Conservation (phyloP, 1,140 invertebrate species). For the Heliconius hermathena region DNA sequence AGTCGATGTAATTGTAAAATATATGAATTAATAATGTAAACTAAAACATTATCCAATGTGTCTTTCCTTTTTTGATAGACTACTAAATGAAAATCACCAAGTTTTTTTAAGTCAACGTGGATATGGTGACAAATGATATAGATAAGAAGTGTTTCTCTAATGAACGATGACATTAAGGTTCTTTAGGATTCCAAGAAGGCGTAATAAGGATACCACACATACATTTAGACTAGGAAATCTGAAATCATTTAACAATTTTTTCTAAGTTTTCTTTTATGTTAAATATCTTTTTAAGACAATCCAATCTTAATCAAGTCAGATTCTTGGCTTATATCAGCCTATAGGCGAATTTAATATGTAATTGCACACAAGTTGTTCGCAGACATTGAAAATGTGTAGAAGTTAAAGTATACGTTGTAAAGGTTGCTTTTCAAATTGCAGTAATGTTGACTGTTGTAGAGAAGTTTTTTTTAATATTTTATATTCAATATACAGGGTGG, state of each 20-base stretch:
- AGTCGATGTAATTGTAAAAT: too few species aligned
- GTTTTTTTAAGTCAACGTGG: not conserved
- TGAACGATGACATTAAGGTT: not conserved
- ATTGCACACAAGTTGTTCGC: not conserved
- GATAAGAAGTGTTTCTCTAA: constrained; percentile 27
- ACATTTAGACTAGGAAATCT: not conserved
- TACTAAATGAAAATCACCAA: not conserved
- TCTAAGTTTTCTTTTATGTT: too few species aligned
- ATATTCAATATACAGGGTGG: too few species aligned
- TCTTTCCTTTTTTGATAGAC: not conserved
- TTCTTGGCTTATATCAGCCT: too few species aligned
- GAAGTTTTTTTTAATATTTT: too few species aligned
- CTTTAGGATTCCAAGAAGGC: not conserved
- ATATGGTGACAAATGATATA: constrained; percentile 27
- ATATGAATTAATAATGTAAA: not conserved
- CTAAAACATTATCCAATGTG: not conserved
- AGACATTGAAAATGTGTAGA: not conserved
- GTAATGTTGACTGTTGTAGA: not conserved
- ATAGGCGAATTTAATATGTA: not conserved
- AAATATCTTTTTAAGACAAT: too few species aligned
- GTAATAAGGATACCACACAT: not conserved
- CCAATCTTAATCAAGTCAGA: too few species aligned
- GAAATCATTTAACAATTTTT: not conserved
- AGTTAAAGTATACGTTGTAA: not conserved
- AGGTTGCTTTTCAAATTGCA: not conserved